Base-by-base conservation (phyloP, 2,113 vertebrate species). In the Emydocephalus ijimae region DNA sequence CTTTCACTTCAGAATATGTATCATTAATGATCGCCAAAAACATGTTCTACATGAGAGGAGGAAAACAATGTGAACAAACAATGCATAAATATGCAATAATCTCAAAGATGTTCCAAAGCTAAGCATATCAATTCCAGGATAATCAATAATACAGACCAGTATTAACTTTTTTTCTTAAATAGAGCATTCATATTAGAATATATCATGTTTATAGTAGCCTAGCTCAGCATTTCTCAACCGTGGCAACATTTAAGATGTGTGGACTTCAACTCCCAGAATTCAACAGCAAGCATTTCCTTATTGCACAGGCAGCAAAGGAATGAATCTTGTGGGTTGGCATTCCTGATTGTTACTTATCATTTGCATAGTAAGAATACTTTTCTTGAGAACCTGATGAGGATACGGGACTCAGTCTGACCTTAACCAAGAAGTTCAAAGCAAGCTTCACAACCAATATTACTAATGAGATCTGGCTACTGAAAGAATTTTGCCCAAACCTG, bases 1-100 rank as follows among this genome's bases (percentile, higher is more conserved):
- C 96, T 96, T 97, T 97, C 91, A 97, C 97, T 97, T 97, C 97
- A 34, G 96, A 96, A 89, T 98, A 98, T 85, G 97, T 96, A 69
- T 97, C 94, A 11, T 96, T 97, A 95, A 98, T 97, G 92, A 98
- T 97, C 50, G 97, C 97, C 97, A 98, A 94, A 92, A 97, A 97
- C 96, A 98, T 96, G 91, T 97, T 98, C 97, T 98, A 94, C 29
- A 91, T 48, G 94, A 29, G 4, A 3, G 1, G 1, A 18, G 86
- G 87, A 89, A 86, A 92, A 94, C 20, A 15, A 54, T 23, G n/a
- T 15, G 56, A 89, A 18, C 24, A 85, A 45, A 86, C 20, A 52
- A 85, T 90, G 54, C 48, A 50, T 12, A 29, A 12, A 56, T 26
- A 45, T 2, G 10, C 20, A 89, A 55, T 11, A 4, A 18, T 57